These are phyloP conservation scores for Leptopilina boulardi DNA, from an alignment of 1,140 invertebrate species.

Conservation along the genomic window DNA sequence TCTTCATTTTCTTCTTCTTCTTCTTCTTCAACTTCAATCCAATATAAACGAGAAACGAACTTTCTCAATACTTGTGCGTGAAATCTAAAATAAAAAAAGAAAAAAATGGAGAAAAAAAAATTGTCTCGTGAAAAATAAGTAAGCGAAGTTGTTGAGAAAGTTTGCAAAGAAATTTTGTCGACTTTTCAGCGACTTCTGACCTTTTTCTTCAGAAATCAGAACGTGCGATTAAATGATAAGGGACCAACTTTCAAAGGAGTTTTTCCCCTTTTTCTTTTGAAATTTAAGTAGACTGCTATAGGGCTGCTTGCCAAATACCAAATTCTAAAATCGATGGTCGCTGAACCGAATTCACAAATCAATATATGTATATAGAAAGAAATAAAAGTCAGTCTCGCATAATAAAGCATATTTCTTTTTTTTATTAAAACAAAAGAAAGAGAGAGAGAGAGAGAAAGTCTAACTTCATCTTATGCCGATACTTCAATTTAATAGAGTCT, in stretches of 20 bases:
- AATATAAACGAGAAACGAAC: neutral
- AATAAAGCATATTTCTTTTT: neutral
- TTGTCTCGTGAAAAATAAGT: conserved; percentile 17
- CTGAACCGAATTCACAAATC: neutral
- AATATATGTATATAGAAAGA: too few relatives aligned
- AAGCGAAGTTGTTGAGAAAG: conserved; percentile 6
- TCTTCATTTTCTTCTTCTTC: neutral
- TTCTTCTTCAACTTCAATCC: neutral
- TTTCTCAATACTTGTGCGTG: neutral
- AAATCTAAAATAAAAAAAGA: too few relatives aligned
- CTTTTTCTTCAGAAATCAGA: conserved; percentile 1
- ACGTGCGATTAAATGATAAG: conserved; percentile 13
- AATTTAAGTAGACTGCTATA: conserved; percentile 16
- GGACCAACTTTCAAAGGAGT: neutral
- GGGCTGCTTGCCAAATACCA: conserved; percentile 6
- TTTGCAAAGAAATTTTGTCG: conserved; percentile 11
- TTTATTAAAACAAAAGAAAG: neutral
- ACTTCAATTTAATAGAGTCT: too few relatives aligned
- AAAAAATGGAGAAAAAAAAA: neutral
- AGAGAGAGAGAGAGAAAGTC: too few relatives aligned
- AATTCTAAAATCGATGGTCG: conserved; percentile 3
- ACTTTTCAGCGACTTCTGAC: conserved; percentile 12
- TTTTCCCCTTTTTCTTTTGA: neutral
- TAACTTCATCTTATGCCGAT: too few relatives aligned
- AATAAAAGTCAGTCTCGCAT: neutral